These are phyloP conservation scores for Agrotis puta DNA, from an alignment of 2,888 invertebrate species.

Conservation along the genomic window DNA sequence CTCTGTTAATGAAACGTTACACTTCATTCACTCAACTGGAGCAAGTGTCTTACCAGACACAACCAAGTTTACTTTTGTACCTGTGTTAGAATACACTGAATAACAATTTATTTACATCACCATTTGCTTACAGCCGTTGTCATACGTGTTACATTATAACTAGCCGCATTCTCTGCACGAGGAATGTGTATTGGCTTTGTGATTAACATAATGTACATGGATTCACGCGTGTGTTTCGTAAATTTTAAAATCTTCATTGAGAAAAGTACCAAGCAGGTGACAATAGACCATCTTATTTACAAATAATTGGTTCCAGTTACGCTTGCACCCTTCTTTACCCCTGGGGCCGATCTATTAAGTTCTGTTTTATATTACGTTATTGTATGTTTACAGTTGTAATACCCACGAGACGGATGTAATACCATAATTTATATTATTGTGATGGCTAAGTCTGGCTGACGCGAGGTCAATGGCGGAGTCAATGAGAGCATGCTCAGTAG, in stretches of 20 bases:
- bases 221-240: constrained; percentile 49
- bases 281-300: constrained; percentile 52
- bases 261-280: constrained; percentile 32
- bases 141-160: constrained; percentile 52
- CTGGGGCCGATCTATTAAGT: constrained; percentile 83
- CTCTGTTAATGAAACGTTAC: constrained; percentile 85
- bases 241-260: constrained; percentile 49
- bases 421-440: constrained; percentile 87
- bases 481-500: constrained; percentile 87
- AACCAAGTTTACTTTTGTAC: constrained; percentile 66
- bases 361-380: constrained; percentile 76
- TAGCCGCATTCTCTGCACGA: constrained; percentile 39
- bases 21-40: constrained; percentile 85
- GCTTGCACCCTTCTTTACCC: constrained; percentile 67
- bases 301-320: constrained; percentile 72
- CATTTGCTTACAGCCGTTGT: constrained; percentile 43
- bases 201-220: constrained; percentile 54
- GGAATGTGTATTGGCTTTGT: constrained; percentile 47
- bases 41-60: constrained; percentile 72
- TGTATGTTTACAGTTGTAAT: constrained; percentile 76
- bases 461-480: constrained; percentile 89
- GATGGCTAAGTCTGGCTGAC: constrained; percentile 80
- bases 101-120: constrained; percentile 49
- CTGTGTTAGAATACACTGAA: constrained; percentile 48
- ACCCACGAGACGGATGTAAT: constrained; percentile 83